Evolutionary conservation across 2,797 vertebrate species (phyloP).

Genomic region (Phaenicophaeus curvirostris): DNA sequence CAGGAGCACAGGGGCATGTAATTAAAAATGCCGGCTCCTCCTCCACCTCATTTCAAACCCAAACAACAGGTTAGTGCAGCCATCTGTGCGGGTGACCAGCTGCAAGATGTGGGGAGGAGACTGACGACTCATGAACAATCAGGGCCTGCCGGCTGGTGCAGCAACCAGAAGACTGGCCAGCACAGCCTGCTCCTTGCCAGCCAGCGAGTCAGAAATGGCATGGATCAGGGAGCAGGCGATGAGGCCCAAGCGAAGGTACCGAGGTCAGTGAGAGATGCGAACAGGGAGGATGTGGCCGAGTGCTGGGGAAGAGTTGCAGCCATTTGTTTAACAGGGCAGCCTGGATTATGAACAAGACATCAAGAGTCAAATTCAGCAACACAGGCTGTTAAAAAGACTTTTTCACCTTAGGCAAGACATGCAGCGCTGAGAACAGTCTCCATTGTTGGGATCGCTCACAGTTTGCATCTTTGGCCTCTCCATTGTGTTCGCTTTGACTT

Average conservation of each 20-base stretch:
- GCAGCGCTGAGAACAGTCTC: not conserved
- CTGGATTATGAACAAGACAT: not conserved
- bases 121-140: not conserved
- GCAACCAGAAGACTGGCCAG: conserved; percentile 1
- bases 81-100: conserved; percentile 31
- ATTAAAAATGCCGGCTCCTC: not conserved
- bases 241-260: not conserved
- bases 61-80: not conserved
- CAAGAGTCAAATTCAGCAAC: not conserved
- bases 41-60: not conserved
- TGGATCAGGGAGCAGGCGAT: not conserved
- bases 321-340: accelerated
- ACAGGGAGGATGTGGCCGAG: not conserved
- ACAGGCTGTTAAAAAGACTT: not conserved
- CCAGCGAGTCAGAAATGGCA: not conserved
- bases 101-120: conserved; percentile 12
- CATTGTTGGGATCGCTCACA: conserved; percentile 19
- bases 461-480: conserved; percentile 45
- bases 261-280: not conserved
- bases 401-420: conserved; percentile 31
- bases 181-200: not conserved
- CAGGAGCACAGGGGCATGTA: not conserved
- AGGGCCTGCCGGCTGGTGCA: accelerated
- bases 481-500: conserved; percentile 30
- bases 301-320: not conserved